Conservation (phyloP, 2,797 vertebrate species). For the Arvicola amphibius region DNA sequence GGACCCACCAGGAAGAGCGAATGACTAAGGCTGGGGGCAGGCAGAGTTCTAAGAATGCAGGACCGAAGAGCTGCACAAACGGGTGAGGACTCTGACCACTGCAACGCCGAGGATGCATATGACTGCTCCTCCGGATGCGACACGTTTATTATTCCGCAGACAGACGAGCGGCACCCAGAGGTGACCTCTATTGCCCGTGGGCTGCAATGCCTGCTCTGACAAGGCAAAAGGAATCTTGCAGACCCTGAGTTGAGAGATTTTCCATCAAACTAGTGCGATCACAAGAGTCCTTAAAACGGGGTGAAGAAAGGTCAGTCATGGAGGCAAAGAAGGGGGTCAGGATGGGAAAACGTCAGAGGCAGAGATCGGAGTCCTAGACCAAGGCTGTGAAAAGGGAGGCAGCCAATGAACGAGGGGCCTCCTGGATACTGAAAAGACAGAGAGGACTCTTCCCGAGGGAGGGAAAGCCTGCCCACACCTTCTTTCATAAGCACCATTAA, state of each 20-base stretch:
- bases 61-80: neutral
- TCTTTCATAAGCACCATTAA: neutral
- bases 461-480: neutral
- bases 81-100: neutral
- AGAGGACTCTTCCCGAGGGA: neutral
- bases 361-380: neutral
- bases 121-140: neutral
- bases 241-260: neutral
- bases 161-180: neutral
- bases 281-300: neutral
- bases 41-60: neutral
- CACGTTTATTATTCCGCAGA: neutral
- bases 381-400: neutral
- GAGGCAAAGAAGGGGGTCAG: neutral
- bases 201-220: neutral
- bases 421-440: neutral
- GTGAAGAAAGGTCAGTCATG: neutral
- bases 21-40: neutral
- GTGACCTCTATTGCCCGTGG: neutral
- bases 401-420: neutral
- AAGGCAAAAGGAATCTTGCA: neutral
- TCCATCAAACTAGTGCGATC: neutral
- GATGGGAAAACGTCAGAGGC: neutral
- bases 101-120: neutral
- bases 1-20: neutral